Percentiles rank a stretch among this genome's conserved stretches.
Evolutionary conservation across 2,797 vertebrate species (phyloP).

Genomic region (Smutsia temminckii): DNA sequence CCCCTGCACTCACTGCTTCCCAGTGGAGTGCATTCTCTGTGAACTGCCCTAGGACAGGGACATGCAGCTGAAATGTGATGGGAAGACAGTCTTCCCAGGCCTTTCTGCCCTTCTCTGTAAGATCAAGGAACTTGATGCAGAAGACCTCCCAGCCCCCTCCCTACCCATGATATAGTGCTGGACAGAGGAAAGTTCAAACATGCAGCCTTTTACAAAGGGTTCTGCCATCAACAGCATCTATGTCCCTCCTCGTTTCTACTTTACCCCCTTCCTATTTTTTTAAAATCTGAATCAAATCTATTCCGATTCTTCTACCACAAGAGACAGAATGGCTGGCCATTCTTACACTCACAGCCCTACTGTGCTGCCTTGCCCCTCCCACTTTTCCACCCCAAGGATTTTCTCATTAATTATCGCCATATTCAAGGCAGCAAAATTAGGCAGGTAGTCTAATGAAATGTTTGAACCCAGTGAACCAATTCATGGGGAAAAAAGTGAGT

Average conservation of each 20-base stretch:
- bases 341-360: not conserved
- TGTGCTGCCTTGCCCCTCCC: not conserved
- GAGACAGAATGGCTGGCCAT: not conserved
- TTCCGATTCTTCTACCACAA: not conserved
- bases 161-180: not conserved
- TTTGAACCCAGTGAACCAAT: not conserved
- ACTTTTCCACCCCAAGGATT: not conserved
- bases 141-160: not conserved
- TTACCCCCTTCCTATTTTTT: not conserved
- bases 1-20: not conserved
- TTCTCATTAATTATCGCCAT: not conserved
- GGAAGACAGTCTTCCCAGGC: not conserved
- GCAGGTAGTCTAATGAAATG: not conserved
- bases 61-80: rapidly evolving
- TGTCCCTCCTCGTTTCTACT: not conserved
- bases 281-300: not conserved
- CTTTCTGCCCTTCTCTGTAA: not conserved
- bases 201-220: not conserved
- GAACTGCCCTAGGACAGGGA: not conserved
- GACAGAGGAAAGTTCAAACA: no score
- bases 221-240: not conserved
- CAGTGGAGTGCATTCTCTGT: not conserved
- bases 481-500: not conserved
- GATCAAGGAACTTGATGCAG: not conserved
- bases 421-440: not conserved